Percentiles rank a stretch among this genome's conserved stretches.
Conservation (phyloP, 2,113 vertebrate genomes). For the Lethenteron reissneri region DNA sequence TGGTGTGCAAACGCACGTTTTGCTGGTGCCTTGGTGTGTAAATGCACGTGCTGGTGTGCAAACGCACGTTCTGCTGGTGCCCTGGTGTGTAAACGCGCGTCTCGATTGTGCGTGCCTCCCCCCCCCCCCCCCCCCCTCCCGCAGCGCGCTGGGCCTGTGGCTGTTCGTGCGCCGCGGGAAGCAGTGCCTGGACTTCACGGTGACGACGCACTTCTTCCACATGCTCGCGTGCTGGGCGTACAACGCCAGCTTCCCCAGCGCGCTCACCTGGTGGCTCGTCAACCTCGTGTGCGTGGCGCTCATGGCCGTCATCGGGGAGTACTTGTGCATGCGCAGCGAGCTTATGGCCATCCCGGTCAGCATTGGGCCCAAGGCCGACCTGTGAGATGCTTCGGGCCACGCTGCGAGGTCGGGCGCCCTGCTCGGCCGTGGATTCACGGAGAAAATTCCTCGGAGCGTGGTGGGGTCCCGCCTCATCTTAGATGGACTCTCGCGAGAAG, state of each 20-base stretch:
- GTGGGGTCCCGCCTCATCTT: no score
- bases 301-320: slow-evolving; percentile 92
- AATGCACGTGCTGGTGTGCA: no score
- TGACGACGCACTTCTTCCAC: slow-evolving; percentile 90
- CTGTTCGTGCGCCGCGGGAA: slow-evolving; percentile 91
- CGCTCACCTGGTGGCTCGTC: slow-evolving; percentile 87
- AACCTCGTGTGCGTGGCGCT: slow-evolving; percentile 71
- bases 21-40: no score
- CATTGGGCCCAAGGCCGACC: slow-evolving; percentile 67
- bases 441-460: no score
- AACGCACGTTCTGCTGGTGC: neutral
- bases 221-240: slow-evolving; percentile 91
- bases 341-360: slow-evolving; percentile 85
- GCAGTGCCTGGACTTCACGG: slow-evolving; percentile 94
- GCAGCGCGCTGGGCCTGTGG: slow-evolving; percentile 67
- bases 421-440: no score
- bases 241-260: slow-evolving; percentile 48
- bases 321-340: slow-evolving; percentile 93
- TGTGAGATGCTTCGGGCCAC: slow-evolving; percentile 16
- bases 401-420: no score
- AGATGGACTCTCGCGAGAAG: no score
- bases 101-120: neutral
- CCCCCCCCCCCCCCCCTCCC: no score
- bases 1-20: no score
- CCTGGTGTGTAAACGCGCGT: neutral